Evolutionary conservation across 2,113 vertebrate species (phyloP), one percentile per base, ranked within the genome.

Genomic region (Hippoglossus stenolepis): DNA sequence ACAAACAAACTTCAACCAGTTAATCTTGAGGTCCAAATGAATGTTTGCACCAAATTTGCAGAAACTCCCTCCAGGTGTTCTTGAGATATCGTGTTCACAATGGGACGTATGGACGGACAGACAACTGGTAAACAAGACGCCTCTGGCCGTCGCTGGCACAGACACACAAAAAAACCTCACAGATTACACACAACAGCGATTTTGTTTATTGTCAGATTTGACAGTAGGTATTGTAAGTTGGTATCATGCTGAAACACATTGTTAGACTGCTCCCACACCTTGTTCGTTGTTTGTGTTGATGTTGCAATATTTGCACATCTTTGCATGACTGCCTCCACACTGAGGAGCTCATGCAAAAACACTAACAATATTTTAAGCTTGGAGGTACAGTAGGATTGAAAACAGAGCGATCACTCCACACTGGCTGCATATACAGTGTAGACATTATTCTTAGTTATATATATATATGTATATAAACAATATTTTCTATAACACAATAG

Each of bases 151-250:
- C 9, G 35, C 9, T 2, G 43, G 61, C 45, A 17, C 9, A 35
- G 3, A 24, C 5, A 26, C 18, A 31, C 6, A 31, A 8, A 58
- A 60, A 59, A 43, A 31, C 5, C 23, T 14, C 56, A 63, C 0
- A 7, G 9, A 47, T 72, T 38, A 38, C 79, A 84, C 65, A 82
- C 64, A 73, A 82, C 65, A 79, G 66, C 70, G 21, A 4, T 74
- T 79, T 53, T 70, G 47, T 93, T 92, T 90, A 91, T 88, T 92
- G 73, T 81, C 62, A 67, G n/a, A 23, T 82, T 73, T 65, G 80
- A 87, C 56, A 89, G 26, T 58, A 62, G 49, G 13, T 53, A 53
- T 11, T 60, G 15, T 49, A 57, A 31, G 68, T 61, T 68, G 63
- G 73, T 78, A 40, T 87, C 85, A 88, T 91, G 85, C 87, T 73